Evolutionary conservation across 2,797 vertebrate genomes (phyloP).

Genomic region (Threskiornis aethiopicus): DNA sequence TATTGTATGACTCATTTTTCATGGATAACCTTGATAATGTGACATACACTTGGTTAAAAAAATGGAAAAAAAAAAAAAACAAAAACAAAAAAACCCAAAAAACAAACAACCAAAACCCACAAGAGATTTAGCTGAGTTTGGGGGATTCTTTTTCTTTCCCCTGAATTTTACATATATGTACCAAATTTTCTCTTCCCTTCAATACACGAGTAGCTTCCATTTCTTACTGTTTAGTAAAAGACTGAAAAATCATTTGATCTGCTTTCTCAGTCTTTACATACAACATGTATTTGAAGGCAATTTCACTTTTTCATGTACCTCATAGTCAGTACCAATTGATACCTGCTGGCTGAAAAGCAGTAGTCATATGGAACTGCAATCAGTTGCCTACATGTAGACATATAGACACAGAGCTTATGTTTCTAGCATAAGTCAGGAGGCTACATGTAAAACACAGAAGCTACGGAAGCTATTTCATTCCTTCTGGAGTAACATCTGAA

Average conservation of each 20-base stretch:
- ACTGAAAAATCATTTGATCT: background rate
- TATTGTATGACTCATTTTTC: slow-evolving; percentile 45
- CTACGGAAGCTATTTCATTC: background rate
- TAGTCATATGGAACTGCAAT: background rate
- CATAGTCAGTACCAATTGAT: background rate
- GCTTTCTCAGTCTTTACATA: background rate
- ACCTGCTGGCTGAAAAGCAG: background rate
- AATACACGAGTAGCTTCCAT: background rate
- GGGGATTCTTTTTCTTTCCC: background rate
- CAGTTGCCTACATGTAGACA: background rate
- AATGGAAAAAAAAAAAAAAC: too few species aligned
- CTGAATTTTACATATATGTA: background rate
- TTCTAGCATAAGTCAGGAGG: background rate
- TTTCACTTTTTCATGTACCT: background rate
- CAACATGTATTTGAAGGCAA: background rate
- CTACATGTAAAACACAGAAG: background rate
- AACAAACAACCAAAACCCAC: too few species aligned
- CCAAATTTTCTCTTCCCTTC: background rate
- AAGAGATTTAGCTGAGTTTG: background rate
- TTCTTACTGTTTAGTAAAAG: background rate
- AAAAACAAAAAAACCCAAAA: too few species aligned
- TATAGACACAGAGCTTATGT: background rate
- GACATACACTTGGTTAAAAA: background rate
- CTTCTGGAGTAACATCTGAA: background rate
- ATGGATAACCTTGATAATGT: background rate